These are phyloP conservation scores for Peromyscus maniculatus DNA, from an alignment of 2,113 vertebrate genomes.

Conservation along the genomic window DNA sequence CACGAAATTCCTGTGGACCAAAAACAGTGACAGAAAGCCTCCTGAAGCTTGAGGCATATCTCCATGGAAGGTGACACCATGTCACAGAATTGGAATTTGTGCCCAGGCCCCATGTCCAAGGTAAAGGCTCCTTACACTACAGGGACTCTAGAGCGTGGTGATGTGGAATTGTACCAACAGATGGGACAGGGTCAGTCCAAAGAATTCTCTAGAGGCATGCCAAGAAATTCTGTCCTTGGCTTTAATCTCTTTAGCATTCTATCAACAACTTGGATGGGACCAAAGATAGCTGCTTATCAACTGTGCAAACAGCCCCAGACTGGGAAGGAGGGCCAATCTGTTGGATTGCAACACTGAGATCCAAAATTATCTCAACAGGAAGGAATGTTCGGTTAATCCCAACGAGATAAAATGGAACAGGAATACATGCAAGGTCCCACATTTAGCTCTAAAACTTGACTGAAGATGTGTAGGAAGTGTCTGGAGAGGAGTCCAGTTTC, in stretches of 20 bases:
- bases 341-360: constrained; percentile 53
- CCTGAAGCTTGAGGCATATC: background rate
- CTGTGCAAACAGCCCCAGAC: constrained; percentile 71
- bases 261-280: constrained; percentile 75
- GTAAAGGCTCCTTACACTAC: background rate
- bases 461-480: constrained; percentile 67
- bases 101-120: background rate
- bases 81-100: background rate
- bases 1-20: background rate
- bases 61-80: background rate
- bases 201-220: background rate
- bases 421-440: constrained; percentile 60
- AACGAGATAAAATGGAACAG: constrained; percentile 78
- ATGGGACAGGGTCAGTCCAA: background rate
- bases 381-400: constrained; percentile 78
- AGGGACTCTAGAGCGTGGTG: background rate
- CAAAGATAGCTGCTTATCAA: constrained; percentile 83
- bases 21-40: background rate
- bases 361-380: constrained; percentile 80
- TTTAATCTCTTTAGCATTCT: constrained; percentile 58
- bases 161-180: background rate
- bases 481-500: constrained; percentile 52
- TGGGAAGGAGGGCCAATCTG: constrained; percentile 49
- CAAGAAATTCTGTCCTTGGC: constrained; percentile 71
- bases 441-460: constrained; percentile 54